phyloP scores from a whole-genome alignment of 2,113 vertebrate species.

The Sceloporus undulatus region DNA sequence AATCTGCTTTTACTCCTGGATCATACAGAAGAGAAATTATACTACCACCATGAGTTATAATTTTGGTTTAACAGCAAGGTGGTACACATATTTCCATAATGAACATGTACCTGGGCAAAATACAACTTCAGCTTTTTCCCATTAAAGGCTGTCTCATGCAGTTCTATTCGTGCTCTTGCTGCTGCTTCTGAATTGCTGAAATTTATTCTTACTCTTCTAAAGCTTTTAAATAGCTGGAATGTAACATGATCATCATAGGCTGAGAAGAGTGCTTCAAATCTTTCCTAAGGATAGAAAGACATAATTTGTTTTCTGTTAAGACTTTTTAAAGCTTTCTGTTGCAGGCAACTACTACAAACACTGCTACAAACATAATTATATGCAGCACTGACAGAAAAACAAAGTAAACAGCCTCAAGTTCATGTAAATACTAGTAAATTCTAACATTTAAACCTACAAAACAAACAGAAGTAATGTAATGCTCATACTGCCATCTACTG shows the following conservation, averaged over 20 bases:
- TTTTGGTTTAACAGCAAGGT: not conserved
- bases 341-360: not conserved
- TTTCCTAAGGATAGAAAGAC: constrained; percentile 81
- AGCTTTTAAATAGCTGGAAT: constrained; percentile 97
- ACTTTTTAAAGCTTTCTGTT: not conserved
- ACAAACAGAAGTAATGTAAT: not conserved
- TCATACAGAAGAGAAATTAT: not conserved
- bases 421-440: not conserved
- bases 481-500: constrained; percentile 49
- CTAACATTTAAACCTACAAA: not conserved
- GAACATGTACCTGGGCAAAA: constrained; percentile 89
- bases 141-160: constrained; percentile 91
- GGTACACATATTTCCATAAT: not conserved
- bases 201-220: constrained; percentile 94
- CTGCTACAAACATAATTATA: not conserved
- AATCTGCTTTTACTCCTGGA: not conserved
- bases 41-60: not conserved
- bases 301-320: not conserved
- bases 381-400: not conserved
- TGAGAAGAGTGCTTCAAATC: constrained; percentile 92
- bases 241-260: constrained; percentile 90
- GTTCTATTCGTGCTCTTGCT: constrained; percentile 92
- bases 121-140: constrained; percentile 94
- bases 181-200: constrained; percentile 95
- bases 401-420: not conserved